Base-by-base conservation (phyloP, 2,888 invertebrate species). In the Gymnosoma rotundatum region DNA sequence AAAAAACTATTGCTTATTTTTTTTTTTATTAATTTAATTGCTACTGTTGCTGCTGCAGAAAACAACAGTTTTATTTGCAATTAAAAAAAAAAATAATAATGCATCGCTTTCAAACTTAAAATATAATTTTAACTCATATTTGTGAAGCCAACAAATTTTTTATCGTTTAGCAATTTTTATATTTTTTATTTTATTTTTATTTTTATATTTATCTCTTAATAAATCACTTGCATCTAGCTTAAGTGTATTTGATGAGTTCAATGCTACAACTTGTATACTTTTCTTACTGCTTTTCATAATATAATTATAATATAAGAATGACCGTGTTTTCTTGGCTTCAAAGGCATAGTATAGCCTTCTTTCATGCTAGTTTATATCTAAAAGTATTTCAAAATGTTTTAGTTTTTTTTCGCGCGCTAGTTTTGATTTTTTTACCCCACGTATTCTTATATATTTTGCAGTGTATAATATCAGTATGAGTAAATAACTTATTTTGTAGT, bases 221-320 rank as follows among this genome's bases (percentile, higher is more conserved):
- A 52, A 52, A 42, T 50, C 67, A 25, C 18, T 67, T 25, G 12
- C 38, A 52, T 25, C n/a, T 32, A 48, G 21, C 32, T 74, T 21
- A 50, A 74, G 83, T 73, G 76, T 69, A 74, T 63, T 58, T 74
- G 69, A 69, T 48, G 42, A 78, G 83, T 83, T 83, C 76, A 83
- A 69, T 76, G 83, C 63, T 72, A 14, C 58, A 66, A 60, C 42
- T 54, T 14, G 48, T 63, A 21, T 21, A 6, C 4, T 3, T 12
- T 42, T 42, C 12, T 38, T 36, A 56, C 16, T 25, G 5, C 58
- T 18, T 42, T 12, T 21, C n/a, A 63, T 16, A 42, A 20, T 38
- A 16, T 21, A 20, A 36, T 45, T 32, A 25, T 32, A 60, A 48
- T 32, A 21, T 50, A 60, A 60, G 58, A 20, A 60, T 38, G 72